Base-by-base conservation (phyloP, 2,797 vertebrate genomes). In the Chelon auratus region DNA sequence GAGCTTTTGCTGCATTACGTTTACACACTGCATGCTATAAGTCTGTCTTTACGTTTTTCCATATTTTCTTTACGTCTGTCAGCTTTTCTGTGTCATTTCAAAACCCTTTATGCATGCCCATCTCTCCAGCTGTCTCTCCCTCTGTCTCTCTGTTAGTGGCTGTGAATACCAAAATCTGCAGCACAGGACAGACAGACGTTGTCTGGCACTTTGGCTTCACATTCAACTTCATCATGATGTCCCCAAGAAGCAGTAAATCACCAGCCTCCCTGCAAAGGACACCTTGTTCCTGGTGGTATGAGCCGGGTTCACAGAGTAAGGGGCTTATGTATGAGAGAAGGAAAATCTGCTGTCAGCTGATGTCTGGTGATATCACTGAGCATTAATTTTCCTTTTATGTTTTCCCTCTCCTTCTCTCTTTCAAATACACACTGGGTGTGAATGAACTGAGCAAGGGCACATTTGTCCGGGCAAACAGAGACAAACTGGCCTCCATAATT, bases 401-500 rank as follows among this genome's bases (percentile, higher is more conserved):
- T 72, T 62, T 69, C 61, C 53, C 24, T 36, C 52, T 50, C 30
- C 13, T 6, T 37, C 47, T 47, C 51, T 77, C 24, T 42, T 57
- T 62, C 61, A 57, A 65, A 73, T 54, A 52, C 51, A 40, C 56
- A 36, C 63, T 36, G 10, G 45, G 39, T 52, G 45, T 72, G 75
- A 88, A 84, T 70, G 78, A 73, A 72, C 52, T 7, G 14, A 74
- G 73, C 55, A 70, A 72, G 80, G 80, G 52, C 54, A 64, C 36
- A 56, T 77, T 83, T 5, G 76, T 87, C 82, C 80, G 62, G 52
- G 83, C 81, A 87, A 90, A 89, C 82, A 74, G 80, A 89, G 63
- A 82, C 64, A 76, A 87, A 76, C 64, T 24, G 71, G 72, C 48
- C 74, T 92, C 78, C 80, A 87, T 89, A 88, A 91, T 92, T 93